phyloP scores from a whole-genome alignment of 64 coral and sea anemone species.

The Dendrophyllia cribrosa region DNA sequence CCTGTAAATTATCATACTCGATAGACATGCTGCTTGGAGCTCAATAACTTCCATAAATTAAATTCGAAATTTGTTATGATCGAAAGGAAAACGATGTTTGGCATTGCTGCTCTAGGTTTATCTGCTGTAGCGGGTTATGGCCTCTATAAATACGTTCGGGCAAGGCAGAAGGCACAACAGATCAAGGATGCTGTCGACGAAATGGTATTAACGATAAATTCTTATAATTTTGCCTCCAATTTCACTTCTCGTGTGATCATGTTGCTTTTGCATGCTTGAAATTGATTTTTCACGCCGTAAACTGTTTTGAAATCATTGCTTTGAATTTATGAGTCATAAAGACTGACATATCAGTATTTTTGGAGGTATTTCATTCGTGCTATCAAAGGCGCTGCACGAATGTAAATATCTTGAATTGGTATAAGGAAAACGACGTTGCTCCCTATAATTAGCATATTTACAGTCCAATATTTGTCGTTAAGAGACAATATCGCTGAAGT shows the following conservation, averaged over 20 bases:
- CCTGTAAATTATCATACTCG: constrained; percentile 21
- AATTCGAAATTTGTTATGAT: constrained; percentile 26
- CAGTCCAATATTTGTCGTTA: background rate
- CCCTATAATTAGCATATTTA: background rate
- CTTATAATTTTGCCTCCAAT: background rate
- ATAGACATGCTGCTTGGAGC: background rate
- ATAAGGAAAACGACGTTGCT: background rate
- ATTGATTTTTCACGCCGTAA: background rate
- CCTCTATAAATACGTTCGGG: constrained; percentile 52
- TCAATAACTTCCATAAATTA: background rate
- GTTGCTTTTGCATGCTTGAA: background rate
- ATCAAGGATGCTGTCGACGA: constrained; percentile 55
- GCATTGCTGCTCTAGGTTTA: constrained; percentile 58
- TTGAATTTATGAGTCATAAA: background rate
- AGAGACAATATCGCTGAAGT: background rate
- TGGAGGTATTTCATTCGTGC: no score
- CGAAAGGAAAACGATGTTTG: constrained; percentile 71
- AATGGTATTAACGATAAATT: constrained; percentile 32
- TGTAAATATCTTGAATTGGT: background rate
- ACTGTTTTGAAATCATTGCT: background rate
- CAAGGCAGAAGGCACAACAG: constrained; percentile 1
- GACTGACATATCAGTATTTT: no score
- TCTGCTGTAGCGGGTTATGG: constrained; percentile 66
- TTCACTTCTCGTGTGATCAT: background rate
- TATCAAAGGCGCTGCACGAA: background rate